Evolutionary conservation across 37 sponge, comb jelly and placozoan species (phyloP), one percentile per base, ranked within the genome.

Genomic region (Tethya wilhelma): DNA sequence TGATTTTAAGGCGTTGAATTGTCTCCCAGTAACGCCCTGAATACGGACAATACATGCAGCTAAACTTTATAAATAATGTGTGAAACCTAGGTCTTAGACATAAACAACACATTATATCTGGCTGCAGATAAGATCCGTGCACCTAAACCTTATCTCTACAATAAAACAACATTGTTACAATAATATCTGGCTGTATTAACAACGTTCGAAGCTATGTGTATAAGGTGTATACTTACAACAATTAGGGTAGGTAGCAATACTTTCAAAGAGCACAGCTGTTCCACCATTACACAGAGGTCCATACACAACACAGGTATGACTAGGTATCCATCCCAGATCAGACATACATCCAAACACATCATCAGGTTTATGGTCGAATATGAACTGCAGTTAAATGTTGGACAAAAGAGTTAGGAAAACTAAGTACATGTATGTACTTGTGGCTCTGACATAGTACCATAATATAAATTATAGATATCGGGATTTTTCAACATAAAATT

Each of bases 21-120:
- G 78, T 89, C 79, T 94, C 94, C 94, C 94, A 94, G 71, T 94
- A 94, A 12, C 94, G 86, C 23, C 90, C 94, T 91, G 58, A 2
- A n/a, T n/a, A n/a, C n/a, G n/a, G n/a, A n/a, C n/a, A n/a, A n/a
- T n/a, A n/a, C n/a, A n/a, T n/a, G n/a, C n/a, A n/a, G n/a, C n/a
- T n/a, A n/a, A n/a, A n/a, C n/a, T n/a, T n/a, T n/a, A n/a, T n/a
- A n/a, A n/a, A n/a, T n/a, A n/a, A n/a, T n/a, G n/a, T n/a, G n/a
- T n/a, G n/a, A n/a, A n/a, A n/a, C n/a, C n/a, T n/a, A n/a, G n/a
- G n/a, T n/a, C 26, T 36, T 23, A 68, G 31, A 28, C 30, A 5
- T 26, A 26, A 74, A 74, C 82, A 67, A 78, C 46, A n/a, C 25
- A 63, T 63, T n/a, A 63, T 19, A 19, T 49, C 9, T 14, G 14